These are phyloP conservation scores for Lepidonotus clava DNA, from an alignment of 2,888 invertebrate species.

Conservation along the genomic window DNA sequence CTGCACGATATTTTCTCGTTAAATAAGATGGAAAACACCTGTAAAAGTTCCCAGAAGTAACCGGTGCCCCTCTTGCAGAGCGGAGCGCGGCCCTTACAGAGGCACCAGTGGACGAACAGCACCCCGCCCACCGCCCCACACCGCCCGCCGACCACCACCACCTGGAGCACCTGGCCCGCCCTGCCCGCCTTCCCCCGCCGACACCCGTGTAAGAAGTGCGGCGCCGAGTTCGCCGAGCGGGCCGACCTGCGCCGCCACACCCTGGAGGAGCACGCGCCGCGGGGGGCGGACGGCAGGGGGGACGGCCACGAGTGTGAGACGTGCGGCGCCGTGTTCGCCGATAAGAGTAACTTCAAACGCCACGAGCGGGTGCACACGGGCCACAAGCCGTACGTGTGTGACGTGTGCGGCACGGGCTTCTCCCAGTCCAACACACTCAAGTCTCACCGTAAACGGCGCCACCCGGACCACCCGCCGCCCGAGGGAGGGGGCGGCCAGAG, in stretches of 20 bases:
- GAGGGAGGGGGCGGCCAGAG: neutral
- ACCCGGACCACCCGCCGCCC: neutral
- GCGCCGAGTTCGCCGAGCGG: neutral
- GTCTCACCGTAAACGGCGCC: neutral
- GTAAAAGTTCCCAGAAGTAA: no score
- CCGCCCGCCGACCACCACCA: no score
- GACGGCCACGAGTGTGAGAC: conserved; percentile 1
- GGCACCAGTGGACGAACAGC: neutral
- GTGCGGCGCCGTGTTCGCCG: neutral
- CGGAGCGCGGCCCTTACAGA: no score
- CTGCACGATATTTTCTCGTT: neutral
- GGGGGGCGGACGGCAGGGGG: no score
- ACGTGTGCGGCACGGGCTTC: conserved; percentile 25
- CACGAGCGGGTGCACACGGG: conserved; percentile 25
- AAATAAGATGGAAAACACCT: neutral
- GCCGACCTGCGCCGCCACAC: neutral
- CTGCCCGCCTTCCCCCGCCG: no score
- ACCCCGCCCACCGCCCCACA: neutral
- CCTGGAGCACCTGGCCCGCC: no score
- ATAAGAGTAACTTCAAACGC: conserved; percentile 23
- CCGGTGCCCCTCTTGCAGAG: no score
- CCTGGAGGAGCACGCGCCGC: neutral
- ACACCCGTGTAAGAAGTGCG: neutral
- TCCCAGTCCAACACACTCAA: conserved; percentile 3
- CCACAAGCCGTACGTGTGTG: conserved; percentile 26